phyloP scores from a whole-genome alignment of 1,140 invertebrate genomes.

The Trigoniulus corallinus region DNA sequence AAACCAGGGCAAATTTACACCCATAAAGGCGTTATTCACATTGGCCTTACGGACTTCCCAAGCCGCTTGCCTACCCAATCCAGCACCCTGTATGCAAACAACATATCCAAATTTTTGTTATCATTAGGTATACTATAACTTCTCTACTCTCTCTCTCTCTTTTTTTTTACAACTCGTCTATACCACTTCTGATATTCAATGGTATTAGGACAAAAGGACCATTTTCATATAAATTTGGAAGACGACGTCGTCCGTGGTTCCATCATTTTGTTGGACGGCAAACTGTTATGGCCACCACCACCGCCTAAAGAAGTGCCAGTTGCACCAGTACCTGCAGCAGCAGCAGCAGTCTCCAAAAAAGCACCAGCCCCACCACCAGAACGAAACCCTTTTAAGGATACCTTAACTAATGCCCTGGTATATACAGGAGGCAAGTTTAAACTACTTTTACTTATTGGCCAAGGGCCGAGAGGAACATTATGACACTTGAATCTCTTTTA shows the following conservation, averaged over 20 bases:
- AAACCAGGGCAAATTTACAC: conserved; percentile 55
- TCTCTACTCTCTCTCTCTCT: not conserved
- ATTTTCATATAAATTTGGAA: conserved; percentile 59
- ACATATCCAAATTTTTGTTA: conserved; percentile 70
- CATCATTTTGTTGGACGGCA: conserved; percentile 55
- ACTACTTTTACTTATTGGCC: not conserved
- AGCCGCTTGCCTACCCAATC: conserved; percentile 69
- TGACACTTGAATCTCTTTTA: no score
- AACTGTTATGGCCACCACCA: conserved; percentile 60
- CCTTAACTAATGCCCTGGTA: conserved; percentile 45
- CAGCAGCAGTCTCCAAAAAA: conserved; percentile 23
- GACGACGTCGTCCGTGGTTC: conserved; percentile 74
- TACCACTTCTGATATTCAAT: no score
- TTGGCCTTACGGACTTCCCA: conserved; percentile 71
- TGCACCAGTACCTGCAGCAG: conserved; percentile 26
- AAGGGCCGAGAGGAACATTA: not conserved
- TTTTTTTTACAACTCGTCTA: no score
- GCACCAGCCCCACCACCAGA: conserved; percentile 27
- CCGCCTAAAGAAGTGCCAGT: conserved; percentile 31
- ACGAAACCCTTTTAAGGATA: conserved; percentile 31
- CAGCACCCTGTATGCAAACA: conserved; percentile 74
- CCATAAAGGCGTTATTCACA: conserved; percentile 62
- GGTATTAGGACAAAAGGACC: conserved; percentile 41
- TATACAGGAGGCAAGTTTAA: conserved; percentile 45
- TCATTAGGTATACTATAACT: conserved; percentile 45